Evolutionary conservation across 1,140 invertebrate genomes (phyloP).

Genomic region (Brachionus rubens): DNA sequence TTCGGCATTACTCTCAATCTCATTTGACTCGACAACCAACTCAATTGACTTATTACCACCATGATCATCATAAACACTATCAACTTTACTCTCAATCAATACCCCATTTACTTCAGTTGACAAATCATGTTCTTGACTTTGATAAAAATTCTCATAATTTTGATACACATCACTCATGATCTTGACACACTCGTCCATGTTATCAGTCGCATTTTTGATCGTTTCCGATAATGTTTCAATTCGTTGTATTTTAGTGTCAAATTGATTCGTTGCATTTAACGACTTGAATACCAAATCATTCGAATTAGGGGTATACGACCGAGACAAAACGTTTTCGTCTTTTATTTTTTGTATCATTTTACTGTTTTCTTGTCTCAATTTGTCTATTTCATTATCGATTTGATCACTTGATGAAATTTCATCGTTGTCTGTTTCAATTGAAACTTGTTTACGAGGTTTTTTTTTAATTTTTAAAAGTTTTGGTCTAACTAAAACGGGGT

Average conservation of each 20-base stretch:
- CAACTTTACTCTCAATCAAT: neutral
- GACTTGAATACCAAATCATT: neutral
- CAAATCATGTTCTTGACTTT: conserved; percentile 7
- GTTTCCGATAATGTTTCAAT: conserved; percentile 42
- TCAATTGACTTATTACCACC: neutral
- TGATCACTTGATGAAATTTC: conserved; percentile 1
- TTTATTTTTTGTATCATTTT: neutral
- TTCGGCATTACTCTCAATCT: neutral
- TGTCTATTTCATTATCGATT: conserved; percentile 30
- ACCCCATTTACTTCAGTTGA: neutral
- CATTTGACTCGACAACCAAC: neutral
- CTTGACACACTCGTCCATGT: conserved; percentile 42
- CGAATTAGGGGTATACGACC: neutral
- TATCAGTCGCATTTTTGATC: conserved; percentile 36
- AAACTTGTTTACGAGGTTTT: neutral
- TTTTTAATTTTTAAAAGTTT: conserved; percentile 7
- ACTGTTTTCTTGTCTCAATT: conserved; percentile 15
- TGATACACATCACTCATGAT: conserved; percentile 27
- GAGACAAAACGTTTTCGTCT: neutral
- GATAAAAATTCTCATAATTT: conserved; percentile 39
- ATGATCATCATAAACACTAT: conserved; percentile 37
- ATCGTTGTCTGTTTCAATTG: neutral
- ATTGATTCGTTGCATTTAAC: conserved; percentile 5
- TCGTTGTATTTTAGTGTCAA: conserved; percentile 20
- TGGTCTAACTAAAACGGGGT: neutral